A percentile compares a stretch with the other conserved stretches of the same genome.
Conservation (phyloP, 1,140 invertebrate species). For the Eumaeus atala region DNA sequence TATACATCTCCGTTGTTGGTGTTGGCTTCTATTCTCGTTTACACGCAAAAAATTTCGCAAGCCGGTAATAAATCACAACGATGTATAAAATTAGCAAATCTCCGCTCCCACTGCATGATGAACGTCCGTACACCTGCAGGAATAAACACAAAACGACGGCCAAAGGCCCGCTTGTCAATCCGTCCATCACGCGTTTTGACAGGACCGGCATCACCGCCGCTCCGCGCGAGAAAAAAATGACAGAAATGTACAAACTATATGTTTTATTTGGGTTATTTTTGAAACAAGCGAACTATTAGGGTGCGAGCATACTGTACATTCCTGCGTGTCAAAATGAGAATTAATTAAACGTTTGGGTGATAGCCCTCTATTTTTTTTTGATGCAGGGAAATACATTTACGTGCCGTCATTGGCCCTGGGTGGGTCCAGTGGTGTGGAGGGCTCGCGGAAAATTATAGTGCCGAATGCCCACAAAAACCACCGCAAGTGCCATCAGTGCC, state of each 20-base stretch:
- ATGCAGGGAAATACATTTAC: too few relatives aligned
- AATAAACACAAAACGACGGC: slow-evolving; percentile 55
- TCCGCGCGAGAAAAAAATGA: slow-evolving; percentile 49
- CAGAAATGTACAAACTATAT: slow-evolving; percentile 33
- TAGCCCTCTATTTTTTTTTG: too few relatives aligned
- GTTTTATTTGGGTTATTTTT: slow-evolving; percentile 24
- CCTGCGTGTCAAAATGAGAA: not conserved
- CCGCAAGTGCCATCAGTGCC: too few relatives aligned
- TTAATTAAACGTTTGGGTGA: too few relatives aligned
- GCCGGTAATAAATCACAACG: not conserved
- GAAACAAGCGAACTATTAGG: not conserved
- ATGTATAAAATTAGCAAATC: slow-evolving; percentile 21
- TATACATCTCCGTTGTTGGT: too few relatives aligned
- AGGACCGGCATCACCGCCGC: slow-evolving; percentile 63
- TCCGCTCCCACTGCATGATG: slow-evolving; percentile 40
- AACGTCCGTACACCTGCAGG: slow-evolving; percentile 51
- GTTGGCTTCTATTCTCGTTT: too few relatives aligned
- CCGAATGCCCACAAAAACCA: too few relatives aligned
- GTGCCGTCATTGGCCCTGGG: too few relatives aligned
- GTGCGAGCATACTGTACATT: slow-evolving; percentile 2
- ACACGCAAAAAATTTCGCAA: too few relatives aligned
- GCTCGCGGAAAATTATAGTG: too few relatives aligned
- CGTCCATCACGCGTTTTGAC: slow-evolving; percentile 62
- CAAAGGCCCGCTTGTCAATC: slow-evolving; percentile 63
- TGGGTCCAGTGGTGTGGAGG: too few relatives aligned